Base-by-base conservation (phyloP, 2,797 vertebrate species). In the Gouania willdenowi region DNA sequence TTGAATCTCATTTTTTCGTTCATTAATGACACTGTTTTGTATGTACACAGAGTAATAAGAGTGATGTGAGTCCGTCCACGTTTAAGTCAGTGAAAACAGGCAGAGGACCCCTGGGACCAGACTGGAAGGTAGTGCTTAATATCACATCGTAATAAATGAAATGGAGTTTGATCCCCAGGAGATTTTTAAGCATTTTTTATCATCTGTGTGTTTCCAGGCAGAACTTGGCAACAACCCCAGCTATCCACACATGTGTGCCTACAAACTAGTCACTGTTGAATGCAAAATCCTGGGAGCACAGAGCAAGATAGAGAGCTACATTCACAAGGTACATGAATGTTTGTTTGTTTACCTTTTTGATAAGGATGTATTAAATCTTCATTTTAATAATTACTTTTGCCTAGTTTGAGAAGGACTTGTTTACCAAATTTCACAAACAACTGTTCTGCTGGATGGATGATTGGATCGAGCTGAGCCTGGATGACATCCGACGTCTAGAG, bases 241-340 rank as follows among this genome's bases (percentile, higher is more conserved):
- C 48, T 92, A 91, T 56, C 94, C 95, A 0, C 92, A 93, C 81
- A 99, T 99, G 97, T 99, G 97, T 62, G 94, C 94, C 60, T 99
- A 99, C 77, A 99, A 99, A 71, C 86, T 99, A 13, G 94, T 95
- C 73, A 92, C 91, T 0, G 87, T 94, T 56, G 88, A 98, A 41
- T 97, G 96, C 83, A 94, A 94, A 62, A 92, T 88, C 93, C 79
- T 75, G 59, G 90, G 89, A 27, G 47, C 98, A 6, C 90, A 94
- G 74, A 86, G 63, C 44, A 92, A 87, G 76, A 84, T 95, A 20
- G 94, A 99, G 69, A 82, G 30, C 55, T 78, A 90, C 41, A 98
- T 99, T 75, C 92, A 94, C 21, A 94, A 89, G 91, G 95, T 97
- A 59, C 51, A 6, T 8, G 19, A 22, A 13, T 5, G 1, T 11